These are phyloP conservation scores for Lichenostomus cassidix DNA, from an alignment of 2,113 vertebrate genomes.

Conservation along the genomic window DNA sequence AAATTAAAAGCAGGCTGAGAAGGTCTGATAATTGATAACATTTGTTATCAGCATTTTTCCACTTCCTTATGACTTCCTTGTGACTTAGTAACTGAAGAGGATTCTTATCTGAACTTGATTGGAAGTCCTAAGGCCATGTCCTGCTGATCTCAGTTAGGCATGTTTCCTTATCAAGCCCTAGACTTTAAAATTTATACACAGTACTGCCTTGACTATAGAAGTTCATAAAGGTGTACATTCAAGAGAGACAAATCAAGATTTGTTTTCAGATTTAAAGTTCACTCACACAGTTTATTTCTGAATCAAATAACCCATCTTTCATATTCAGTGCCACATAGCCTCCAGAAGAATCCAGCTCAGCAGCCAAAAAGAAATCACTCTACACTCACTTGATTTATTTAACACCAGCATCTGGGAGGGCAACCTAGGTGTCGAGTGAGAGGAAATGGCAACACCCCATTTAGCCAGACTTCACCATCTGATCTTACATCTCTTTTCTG, in stretches of 20 bases:
- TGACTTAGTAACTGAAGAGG: background rate
- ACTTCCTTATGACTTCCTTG: background rate
- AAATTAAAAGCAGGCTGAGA: background rate
- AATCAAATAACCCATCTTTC: background rate
- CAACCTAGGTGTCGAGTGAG: background rate
- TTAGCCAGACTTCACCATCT: background rate
- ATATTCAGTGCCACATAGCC: background rate
- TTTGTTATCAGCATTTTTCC: background rate
- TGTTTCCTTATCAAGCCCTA: background rate
- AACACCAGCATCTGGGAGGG: conserved; percentile 1
- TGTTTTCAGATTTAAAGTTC: background rate
- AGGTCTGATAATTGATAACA: background rate
- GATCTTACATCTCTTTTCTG: background rate
- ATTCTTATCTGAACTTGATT: background rate
- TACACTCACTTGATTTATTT: background rate
- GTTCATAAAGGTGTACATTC: background rate
- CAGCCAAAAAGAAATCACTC: conserved; percentile 52
- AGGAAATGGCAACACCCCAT: conserved; percentile 21
- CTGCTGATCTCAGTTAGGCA: background rate
- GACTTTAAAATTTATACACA: background rate
- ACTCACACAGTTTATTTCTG: background rate
- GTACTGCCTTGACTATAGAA: background rate
- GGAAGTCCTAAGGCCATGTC: background rate
- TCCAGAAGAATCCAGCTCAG: background rate
- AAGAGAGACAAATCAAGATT: background rate